These are phyloP conservation scores for Trochalopteron elliotii DNA, from an alignment of 2,113 vertebrate species.

Conservation along the genomic window DNA sequence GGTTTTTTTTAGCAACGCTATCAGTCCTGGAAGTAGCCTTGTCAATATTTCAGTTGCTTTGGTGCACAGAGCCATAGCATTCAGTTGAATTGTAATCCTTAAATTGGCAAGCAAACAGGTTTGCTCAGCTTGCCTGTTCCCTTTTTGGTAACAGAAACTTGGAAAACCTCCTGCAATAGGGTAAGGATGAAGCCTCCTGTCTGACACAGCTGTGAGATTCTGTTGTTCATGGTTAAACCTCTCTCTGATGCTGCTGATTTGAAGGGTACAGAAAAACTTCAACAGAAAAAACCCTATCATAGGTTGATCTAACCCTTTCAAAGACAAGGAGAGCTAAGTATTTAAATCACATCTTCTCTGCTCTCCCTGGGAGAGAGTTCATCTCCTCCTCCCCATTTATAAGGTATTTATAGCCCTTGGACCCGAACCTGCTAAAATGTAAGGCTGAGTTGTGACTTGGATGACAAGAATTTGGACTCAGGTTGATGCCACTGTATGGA, in stretches of 20 bases:
- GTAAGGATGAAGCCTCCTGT: not conserved
- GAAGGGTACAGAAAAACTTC: not conserved
- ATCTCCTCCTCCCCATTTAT: not conserved
- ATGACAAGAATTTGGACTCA: not conserved
- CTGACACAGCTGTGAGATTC: not conserved
- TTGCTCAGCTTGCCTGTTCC: slow-evolving; percentile 41
- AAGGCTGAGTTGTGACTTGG: not conserved
- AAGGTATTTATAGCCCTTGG: not conserved
- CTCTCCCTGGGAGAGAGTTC: not conserved
- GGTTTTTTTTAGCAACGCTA: not conserved
- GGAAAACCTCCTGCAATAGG: not conserved
- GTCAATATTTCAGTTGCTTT: slow-evolving; percentile 61
- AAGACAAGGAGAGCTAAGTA: not conserved
- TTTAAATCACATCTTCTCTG: not conserved
- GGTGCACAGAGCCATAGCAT: slow-evolving; percentile 20
- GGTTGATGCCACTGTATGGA: accelerated
- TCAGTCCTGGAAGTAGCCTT: slow-evolving; percentile 44
- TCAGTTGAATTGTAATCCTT: slow-evolving; percentile 41
- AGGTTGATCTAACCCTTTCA: not conserved
- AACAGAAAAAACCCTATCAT: accelerated
- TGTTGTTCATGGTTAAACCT: not conserved
- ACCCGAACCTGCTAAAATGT: not conserved
- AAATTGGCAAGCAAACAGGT: slow-evolving; percentile 51
- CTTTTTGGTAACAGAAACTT: slow-evolving; percentile 33
- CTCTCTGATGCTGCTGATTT: not conserved